Evolutionary conservation across 2,797 vertebrate species (phyloP), one percentile per base, ranked within the genome.

Genomic region (Sebastes dallii): DNA sequence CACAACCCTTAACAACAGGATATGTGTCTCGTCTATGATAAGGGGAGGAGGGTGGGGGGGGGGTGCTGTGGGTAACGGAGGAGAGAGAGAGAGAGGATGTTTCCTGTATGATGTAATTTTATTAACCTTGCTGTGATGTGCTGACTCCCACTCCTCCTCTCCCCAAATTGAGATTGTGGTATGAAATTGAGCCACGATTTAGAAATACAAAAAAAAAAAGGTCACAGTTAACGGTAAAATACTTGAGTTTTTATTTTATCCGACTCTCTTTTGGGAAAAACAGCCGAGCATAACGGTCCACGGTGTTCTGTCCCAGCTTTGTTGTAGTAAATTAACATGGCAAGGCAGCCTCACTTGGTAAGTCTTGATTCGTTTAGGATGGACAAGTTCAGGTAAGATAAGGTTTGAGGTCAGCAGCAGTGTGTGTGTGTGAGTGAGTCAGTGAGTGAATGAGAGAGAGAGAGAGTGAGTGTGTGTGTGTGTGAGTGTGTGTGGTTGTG

Each of bases 351-450:
- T 83, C 67, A 25, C 69, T 83, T 82, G 84, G 83, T 84, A 85
- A 88, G 84, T 91, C 72, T 85, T 85, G 86, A 87, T 84, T 81
- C 85, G 78, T 89, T 86, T 78, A 92, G 90, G 92, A 94, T 76
- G 95, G 96, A 96, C 97, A 85, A 96, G 96, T 96, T 95, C 97
- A 98, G 97, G 97, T 98, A 98, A 98, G 97, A 95, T 93, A 86
- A 93, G 85, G 89, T 86, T 72, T 70, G 88, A 82, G 89, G 92
- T 93, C 83, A 54, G 78, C 54, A 32, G 30, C 62, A 16, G 85
- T 52, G 74, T 52, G 74, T 22, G 74, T 22, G 61, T 30, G 29
- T 29, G 29, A 22, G 79, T n/a, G 70, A 27, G 72, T 29, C 79
- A 18, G 75, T 25, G 70, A 14, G 36, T 20, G 29, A 8, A 46